phyloP scores from a whole-genome alignment of 2,797 vertebrate species.

The Eremophila alpestris region DNA sequence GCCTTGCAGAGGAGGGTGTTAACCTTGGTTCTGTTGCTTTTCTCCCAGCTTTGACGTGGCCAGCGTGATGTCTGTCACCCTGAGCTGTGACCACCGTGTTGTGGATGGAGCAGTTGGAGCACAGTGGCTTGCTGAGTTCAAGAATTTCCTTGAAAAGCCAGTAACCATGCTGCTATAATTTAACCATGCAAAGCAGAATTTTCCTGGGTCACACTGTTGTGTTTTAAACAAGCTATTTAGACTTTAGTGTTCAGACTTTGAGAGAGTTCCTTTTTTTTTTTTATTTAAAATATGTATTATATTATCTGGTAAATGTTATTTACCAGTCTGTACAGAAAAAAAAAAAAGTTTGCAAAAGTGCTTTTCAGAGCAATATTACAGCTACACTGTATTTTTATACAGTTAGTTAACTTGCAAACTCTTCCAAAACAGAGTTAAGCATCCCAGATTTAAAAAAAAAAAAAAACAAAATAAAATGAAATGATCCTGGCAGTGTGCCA shows the following conservation, averaged over 20 bases:
- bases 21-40: background rate
- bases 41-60: slow-evolving; percentile 88
- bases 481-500: background rate
- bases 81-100: slow-evolving; percentile 96
- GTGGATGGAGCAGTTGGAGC: slow-evolving; percentile 96
- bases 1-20: background rate
- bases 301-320: slow-evolving; percentile 75
- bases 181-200: slow-evolving; percentile 19
- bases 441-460: background rate
- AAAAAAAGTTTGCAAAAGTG: slow-evolving; percentile 68
- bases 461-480: background rate
- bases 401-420: slow-evolving; percentile 58
- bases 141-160: slow-evolving; percentile 93
- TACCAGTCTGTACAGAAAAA: slow-evolving; percentile 70
- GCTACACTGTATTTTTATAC: slow-evolving; percentile 62
- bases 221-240: slow-evolving; percentile 77
- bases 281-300: slow-evolving; percentile 73
- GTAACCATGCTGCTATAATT: slow-evolving; percentile 92
- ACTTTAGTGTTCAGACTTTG: slow-evolving; percentile 67
- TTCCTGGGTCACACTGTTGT: slow-evolving; percentile 59
- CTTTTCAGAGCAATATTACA: slow-evolving; percentile 60
- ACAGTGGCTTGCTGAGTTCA: slow-evolving; percentile 97
- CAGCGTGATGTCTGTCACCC: slow-evolving; percentile 93
- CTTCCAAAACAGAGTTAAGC: slow-evolving; percentile 40
- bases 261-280: slow-evolving; percentile 72